Conservation (phyloP, 2,888 invertebrate genomes). For the Ophion ventricosus region DNA sequence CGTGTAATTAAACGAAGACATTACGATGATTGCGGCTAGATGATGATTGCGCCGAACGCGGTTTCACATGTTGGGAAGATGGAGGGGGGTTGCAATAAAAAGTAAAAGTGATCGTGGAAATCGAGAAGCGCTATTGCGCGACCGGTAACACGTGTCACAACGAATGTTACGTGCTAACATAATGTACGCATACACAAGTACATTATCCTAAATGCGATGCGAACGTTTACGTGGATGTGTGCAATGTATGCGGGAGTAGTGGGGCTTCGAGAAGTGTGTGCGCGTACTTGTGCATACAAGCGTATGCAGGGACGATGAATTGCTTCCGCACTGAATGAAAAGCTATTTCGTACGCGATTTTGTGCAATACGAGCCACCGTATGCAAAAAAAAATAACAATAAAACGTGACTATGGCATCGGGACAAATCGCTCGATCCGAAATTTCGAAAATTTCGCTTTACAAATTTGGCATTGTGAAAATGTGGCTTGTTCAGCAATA, state of each 20-base stretch:
- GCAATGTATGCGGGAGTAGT: background rate
- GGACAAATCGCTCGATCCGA: too few species aligned
- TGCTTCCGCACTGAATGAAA: slow-evolving; percentile 45
- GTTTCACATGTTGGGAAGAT: background rate
- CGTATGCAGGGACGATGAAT: slow-evolving; percentile 24
- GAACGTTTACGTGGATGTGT: background rate
- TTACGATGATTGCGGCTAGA: background rate
- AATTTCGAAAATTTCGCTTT: background rate
- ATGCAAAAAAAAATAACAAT: too few species aligned
- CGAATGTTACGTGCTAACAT: background rate
- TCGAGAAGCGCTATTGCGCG: slow-evolving; percentile 50
- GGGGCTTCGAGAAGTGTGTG: background rate
- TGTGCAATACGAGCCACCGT: background rate
- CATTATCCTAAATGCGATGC: background rate
- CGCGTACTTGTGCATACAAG: background rate
- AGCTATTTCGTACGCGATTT: background rate
- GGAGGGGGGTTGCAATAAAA: background rate
- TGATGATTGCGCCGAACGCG: slow-evolving; percentile 13
- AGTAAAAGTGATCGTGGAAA: slow-evolving; percentile 32
- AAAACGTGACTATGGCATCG: background rate
- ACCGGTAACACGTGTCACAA: slow-evolving; percentile 50
- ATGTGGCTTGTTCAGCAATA: background rate
- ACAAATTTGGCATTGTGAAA: background rate
- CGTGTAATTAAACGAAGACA: too few species aligned
- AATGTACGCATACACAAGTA: background rate